Conservation (phyloP, 2,113 vertebrate genomes). For the Osmerus eperlanus region DNA sequence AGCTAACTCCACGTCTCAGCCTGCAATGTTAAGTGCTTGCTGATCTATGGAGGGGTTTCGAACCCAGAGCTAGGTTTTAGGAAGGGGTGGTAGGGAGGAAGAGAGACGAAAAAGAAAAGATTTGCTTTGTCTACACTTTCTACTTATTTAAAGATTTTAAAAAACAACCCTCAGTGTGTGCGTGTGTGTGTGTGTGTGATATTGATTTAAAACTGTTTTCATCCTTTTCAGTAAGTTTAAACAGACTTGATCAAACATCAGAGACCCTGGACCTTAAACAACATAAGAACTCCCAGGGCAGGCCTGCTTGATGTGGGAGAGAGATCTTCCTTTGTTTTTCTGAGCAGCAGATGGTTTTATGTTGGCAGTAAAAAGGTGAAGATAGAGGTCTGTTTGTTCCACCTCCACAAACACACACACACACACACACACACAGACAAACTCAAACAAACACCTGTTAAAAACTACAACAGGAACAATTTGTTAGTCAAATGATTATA, state of each 20-base stretch:
- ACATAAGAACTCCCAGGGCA: background rate
- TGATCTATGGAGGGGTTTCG: slow-evolving; percentile 38
- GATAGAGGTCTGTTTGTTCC: slow-evolving; percentile 32
- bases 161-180: background rate
- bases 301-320: background rate
- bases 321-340: slow-evolving; percentile 47
- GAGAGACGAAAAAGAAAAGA: background rate
- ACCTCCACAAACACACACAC: slow-evolving; percentile 4
- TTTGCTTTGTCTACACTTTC: slow-evolving; percentile 43
- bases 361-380: slow-evolving; percentile 46
- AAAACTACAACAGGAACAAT: slow-evolving; percentile 32
- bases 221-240: slow-evolving; percentile 1
- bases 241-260: slow-evolving; percentile 8
- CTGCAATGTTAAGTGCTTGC: slow-evolving; percentile 24
- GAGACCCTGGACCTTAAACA: background rate
- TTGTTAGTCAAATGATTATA: slow-evolving; percentile 42
- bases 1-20: background rate
- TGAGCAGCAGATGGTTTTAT: slow-evolving; percentile 51
- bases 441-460: slow-evolving; percentile 22
- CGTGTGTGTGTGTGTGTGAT: background rate
- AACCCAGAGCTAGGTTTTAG: slow-evolving; percentile 44
- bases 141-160: slow-evolving; percentile 24
- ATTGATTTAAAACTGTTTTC: background rate
- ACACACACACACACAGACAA: slow-evolving; percentile 6
- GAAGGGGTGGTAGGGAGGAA: slow-evolving; percentile 27